Evolutionary conservation across 2,797 vertebrate species (phyloP).

Genomic region (Tenualosa ilisha): DNA sequence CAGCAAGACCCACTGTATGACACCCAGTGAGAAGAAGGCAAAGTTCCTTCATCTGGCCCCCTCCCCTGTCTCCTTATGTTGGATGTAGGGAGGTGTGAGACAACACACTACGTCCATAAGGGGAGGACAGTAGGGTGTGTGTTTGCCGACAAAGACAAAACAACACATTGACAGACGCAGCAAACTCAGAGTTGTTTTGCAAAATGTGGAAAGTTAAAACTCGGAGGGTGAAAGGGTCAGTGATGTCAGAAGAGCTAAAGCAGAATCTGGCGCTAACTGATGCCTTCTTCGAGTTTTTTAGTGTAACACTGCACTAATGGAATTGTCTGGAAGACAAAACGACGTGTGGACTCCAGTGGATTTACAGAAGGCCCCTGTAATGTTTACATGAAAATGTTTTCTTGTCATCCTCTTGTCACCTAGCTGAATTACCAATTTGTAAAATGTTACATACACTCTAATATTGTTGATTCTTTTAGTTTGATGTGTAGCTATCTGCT

Average conservation of each 20-base stretch:
- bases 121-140: slow-evolving; percentile 61
- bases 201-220: slow-evolving; percentile 53
- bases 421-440: background rate
- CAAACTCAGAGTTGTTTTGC: slow-evolving; percentile 54
- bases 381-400: background rate
- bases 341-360: background rate
- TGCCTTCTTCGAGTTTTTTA: slow-evolving; percentile 5
- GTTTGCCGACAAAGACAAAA: slow-evolving; percentile 66
- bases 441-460: background rate
- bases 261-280: slow-evolving; percentile 47
- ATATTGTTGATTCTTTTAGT: background rate
- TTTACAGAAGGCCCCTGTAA: background rate
- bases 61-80: slow-evolving; percentile 36
- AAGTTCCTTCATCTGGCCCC: slow-evolving; percentile 39
- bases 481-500: background rate
- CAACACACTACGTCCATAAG: slow-evolving; percentile 52
- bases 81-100: slow-evolving; percentile 50
- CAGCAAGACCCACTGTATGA: slow-evolving; percentile 45
- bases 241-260: slow-evolving; percentile 51
- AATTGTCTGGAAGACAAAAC: background rate
- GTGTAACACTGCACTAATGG: background rate
- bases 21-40: slow-evolving; percentile 50
- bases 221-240: slow-evolving; percentile 51
- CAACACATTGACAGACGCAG: slow-evolving; percentile 57
- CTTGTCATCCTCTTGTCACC: background rate